Evolutionary conservation across 2,888 invertebrate species (phyloP), one percentile per base, ranked within the genome.

Genomic region (Panopea generosa): DNA sequence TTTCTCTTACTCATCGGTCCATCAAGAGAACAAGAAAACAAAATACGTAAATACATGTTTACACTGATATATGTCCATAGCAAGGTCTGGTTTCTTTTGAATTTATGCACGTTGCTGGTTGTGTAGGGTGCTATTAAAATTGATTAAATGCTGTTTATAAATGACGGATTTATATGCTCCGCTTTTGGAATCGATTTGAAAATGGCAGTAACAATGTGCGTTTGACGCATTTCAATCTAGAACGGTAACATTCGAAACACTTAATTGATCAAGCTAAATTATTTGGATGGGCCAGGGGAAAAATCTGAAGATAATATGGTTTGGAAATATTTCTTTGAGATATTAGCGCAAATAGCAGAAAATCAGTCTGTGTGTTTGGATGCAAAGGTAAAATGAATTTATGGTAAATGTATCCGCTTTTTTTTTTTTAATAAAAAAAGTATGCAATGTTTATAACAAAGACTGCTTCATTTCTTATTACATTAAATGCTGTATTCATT

Each of bases 11-110:
- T 71, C 76, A 61, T 76, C 67, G 40, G 40, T 38, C 29, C 55
- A 62, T 20, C 59, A 22, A 45, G 16, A n/a, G 24, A 49, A 66
- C 63, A 76, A 53, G 61, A 29, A 61, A 70, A 70, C 66, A 66
- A 70, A 70, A 61, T 76, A 70, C 66, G 61, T 70, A 76, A 70
- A 66, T 70, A 70, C 29, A 70, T 50, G 65, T 65, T 61, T 49
- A 27, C 2, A 47, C 40, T 76, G 70, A 76, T 71, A 47, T 52
- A 67, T 45, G 50, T 22, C 56, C 29, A 20, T 45, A 26, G 61
- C 26, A 26, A 29, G 29, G n/a, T 61, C 40, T 55, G 59, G 53
- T 43, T 33, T 26, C 27, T 70, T 70, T 76, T 70, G 61, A 61
- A 61, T 70, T 76, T 76, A 70, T 70, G 14, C 60, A 14, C 52